Base-by-base conservation (phyloP, 2,113 vertebrate species). In the Salvelinus fontinalis region DNA sequence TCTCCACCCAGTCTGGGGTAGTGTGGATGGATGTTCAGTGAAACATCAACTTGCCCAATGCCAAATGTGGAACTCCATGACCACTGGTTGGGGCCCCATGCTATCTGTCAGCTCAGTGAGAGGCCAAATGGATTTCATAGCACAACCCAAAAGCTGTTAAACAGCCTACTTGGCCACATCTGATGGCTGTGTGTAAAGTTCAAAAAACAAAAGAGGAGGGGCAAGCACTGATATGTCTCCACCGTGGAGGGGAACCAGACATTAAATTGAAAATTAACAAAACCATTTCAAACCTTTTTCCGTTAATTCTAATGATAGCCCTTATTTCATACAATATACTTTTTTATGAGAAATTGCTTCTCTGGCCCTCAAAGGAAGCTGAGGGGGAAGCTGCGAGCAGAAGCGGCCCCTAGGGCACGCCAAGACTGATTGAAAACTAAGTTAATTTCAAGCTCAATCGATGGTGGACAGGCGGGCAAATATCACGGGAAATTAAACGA, bases 401-500 rank as follows among this genome's bases (percentile, higher is more conserved):
- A 93, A 85, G 93, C 94, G 96, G 96, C 97, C 96, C 95, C 93
- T 93, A 94, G 96, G 96, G 97, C 96, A 95, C 91, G 93, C 91
- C 86, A 89, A 91, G 95, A 93, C 97, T 98, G 97, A 99, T 99
- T 98, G 97, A 99, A 99, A 99, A 98, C 98, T 98, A 99, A 98
- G 97, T 98, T 97, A 97, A 99, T 99, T 99, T 99, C 96, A 94
- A 90, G 94, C 95, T 95, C 96, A 97, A 98, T 99, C 97, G 96
- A 99, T 99, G 96, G 95, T 93, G 95, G 95, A 95, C 96, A 97
- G 96, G 96, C 96, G 94, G 95, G 96, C 96, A 99, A 99, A 98
- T 99, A 99, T 97, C 97, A 98, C 96, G 97, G 97, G 97, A 99
- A 99, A 99, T 99, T 99, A 99, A 99, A 98, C 95, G 95, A 95